These are phyloP conservation scores for Drosophila subsilvestris DNA, from an alignment of 2,888 invertebrate species.

Conservation along the genomic window DNA sequence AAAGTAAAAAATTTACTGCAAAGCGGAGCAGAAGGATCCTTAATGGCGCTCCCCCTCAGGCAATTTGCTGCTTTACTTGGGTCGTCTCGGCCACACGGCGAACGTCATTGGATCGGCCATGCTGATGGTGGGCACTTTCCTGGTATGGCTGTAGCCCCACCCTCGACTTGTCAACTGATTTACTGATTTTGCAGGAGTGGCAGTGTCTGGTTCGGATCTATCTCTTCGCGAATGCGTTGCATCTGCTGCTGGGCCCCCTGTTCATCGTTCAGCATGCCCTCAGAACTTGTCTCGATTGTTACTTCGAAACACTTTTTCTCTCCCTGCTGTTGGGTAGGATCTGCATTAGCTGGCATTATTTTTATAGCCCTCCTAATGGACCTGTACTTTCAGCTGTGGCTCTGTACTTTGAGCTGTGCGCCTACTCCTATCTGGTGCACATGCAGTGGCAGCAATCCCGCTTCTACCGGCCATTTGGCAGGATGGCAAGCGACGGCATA, in stretches of 20 bases:
- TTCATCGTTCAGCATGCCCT: background rate
- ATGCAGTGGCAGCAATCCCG: background rate
- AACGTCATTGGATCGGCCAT: background rate
- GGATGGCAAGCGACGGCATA: background rate
- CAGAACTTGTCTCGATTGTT: background rate
- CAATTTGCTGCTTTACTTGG: background rate
- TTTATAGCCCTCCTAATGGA: background rate
- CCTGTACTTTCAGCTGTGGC: background rate
- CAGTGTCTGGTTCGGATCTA: background rate
- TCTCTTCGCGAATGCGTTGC: background rate
- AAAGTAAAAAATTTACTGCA: background rate
- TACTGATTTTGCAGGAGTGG: background rate
- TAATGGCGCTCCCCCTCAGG: background rate
- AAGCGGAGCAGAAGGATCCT: background rate
- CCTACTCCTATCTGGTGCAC: background rate
- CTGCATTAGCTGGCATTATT: background rate
- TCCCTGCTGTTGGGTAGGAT: background rate
- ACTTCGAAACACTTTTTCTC: background rate
- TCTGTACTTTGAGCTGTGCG: background rate
- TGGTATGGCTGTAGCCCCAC: too few species aligned
- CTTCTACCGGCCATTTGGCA: background rate
- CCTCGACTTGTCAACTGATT: too few species aligned
- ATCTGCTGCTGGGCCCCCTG: background rate
- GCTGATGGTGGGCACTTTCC: background rate
- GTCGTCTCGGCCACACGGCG: background rate